Conservation (phyloP, 2,797 vertebrate species). For the Botia almorhae region DNA sequence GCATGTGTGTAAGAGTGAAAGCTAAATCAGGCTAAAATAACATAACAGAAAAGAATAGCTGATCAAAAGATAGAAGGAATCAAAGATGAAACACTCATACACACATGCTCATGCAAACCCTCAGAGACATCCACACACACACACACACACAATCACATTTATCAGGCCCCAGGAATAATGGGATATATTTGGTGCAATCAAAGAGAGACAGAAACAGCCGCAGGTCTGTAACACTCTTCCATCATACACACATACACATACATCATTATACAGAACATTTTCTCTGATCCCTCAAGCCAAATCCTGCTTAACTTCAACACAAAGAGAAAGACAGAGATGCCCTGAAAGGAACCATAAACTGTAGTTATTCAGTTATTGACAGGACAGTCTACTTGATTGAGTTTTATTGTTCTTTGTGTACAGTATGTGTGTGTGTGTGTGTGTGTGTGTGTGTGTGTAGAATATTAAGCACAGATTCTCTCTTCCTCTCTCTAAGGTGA, state of each 20-base stretch:
- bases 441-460: background rate
- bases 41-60: constrained; percentile 11
- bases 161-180: constrained; percentile 52
- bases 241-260: constrained; percentile 21
- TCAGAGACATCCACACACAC: constrained; percentile 16
- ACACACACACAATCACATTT: constrained; percentile 27
- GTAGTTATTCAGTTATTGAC: constrained; percentile 11
- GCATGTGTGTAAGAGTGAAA: background rate
- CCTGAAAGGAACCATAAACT: constrained; percentile 15
- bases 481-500: constrained; percentile 10
- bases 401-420: background rate
- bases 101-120: constrained; percentile 54
- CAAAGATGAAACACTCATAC: constrained; percentile 39
- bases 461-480: background rate
- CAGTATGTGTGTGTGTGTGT: background rate
- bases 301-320: constrained; percentile 20
- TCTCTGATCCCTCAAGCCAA: constrained; percentile 25
- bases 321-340: background rate
- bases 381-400: constrained; percentile 17
- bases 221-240: constrained; percentile 2
- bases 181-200: constrained; percentile 55
- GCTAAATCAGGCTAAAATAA: constrained; percentile 18
- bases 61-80: constrained; percentile 13
- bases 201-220: constrained; percentile 52
- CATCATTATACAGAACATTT: background rate